Evolutionary conservation across 2,888 invertebrate genomes (phyloP).

Genomic region (Oxycera nigricornis): DNA sequence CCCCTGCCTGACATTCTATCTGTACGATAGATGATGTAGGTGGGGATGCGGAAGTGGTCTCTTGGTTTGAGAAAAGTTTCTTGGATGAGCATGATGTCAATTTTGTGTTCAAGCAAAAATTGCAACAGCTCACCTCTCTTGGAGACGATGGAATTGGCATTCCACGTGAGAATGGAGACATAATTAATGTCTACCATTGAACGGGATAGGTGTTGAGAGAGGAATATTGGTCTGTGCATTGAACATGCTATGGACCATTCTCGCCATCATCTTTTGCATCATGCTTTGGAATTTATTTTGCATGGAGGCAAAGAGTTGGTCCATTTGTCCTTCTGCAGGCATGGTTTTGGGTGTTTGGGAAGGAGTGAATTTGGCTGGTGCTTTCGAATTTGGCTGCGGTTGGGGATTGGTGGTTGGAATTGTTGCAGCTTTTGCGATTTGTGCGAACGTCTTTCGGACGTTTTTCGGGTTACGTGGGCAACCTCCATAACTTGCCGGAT

Average conservation of each 20-base stretch:
- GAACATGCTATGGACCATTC: neutral
- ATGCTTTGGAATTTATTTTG: neutral
- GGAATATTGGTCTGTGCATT: neutral
- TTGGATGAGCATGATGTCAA: neutral
- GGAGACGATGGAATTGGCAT: neutral
- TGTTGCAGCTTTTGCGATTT: too few relatives aligned
- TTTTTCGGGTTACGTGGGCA: too few relatives aligned
- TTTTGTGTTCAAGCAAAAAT: neutral
- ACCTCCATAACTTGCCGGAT: too few relatives aligned
- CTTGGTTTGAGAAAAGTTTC: neutral
- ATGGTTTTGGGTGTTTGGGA: too few relatives aligned
- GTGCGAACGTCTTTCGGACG: too few relatives aligned
- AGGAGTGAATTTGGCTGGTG: too few relatives aligned
- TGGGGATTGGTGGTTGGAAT: neutral
- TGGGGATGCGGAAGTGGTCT: neutral
- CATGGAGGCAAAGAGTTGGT: too few relatives aligned
- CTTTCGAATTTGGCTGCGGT: neutral
- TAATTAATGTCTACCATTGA: neutral
- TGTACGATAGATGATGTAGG: neutral
- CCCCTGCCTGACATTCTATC: neutral
- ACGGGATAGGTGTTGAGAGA: neutral
- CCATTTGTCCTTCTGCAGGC: too few relatives aligned
- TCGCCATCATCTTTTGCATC: neutral
- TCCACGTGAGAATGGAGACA: neutral
- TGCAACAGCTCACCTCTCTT: neutral